A percentile compares a stretch with the other conserved stretches of the same genome.
These are phyloP conservation scores for Paragorgia papillata DNA, from an alignment of 92 coral and sea anemone species.

Conservation along the genomic window DNA sequence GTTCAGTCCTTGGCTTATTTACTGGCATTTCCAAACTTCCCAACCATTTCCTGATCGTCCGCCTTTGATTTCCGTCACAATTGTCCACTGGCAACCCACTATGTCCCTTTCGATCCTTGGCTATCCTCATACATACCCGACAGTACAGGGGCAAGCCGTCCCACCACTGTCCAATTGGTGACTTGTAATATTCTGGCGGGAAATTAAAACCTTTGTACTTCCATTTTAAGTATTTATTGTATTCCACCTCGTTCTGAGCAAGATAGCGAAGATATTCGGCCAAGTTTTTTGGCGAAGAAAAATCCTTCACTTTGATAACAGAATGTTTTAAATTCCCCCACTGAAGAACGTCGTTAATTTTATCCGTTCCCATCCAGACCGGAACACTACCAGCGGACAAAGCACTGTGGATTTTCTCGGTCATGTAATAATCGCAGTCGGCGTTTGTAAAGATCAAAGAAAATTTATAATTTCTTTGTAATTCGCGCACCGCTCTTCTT, in stretches of 20 bases:
- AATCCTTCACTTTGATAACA: conserved; percentile 85
- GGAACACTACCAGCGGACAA: conserved; percentile 95
- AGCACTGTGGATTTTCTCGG: conserved; percentile 86
- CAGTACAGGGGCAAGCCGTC: conserved; percentile 85
- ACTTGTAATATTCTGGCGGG: conserved; percentile 63
- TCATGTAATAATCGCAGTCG: conserved; percentile 93
- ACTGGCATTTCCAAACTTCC: too few relatives aligned
- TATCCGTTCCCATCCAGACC: conserved; percentile 91
- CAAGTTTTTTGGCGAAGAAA: conserved; percentile 80
- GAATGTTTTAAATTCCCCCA: conserved; percentile 79
- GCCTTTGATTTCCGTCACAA: conserved; percentile 44
- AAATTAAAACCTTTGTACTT: conserved; percentile 83
- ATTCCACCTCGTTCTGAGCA: conserved; percentile 77
- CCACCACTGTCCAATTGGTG: conserved; percentile 98
- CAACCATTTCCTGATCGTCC: conserved; percentile 18
- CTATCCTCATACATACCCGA: conserved; percentile 96
- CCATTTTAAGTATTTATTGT: conserved; percentile 87
- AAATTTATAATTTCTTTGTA: conserved; percentile 84
- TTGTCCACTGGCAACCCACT: conserved; percentile 80
- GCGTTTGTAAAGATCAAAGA: conserved; percentile 88
- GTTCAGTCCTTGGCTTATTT: too few relatives aligned
- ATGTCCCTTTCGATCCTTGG: conserved; percentile 77
- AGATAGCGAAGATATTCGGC: conserved; percentile 70
- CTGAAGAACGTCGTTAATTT: conserved; percentile 85
- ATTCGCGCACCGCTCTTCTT: conserved; percentile 67